Evolutionary conservation across 2,888 invertebrate species (phyloP).

Genomic region (Phorcus lineatus): DNA sequence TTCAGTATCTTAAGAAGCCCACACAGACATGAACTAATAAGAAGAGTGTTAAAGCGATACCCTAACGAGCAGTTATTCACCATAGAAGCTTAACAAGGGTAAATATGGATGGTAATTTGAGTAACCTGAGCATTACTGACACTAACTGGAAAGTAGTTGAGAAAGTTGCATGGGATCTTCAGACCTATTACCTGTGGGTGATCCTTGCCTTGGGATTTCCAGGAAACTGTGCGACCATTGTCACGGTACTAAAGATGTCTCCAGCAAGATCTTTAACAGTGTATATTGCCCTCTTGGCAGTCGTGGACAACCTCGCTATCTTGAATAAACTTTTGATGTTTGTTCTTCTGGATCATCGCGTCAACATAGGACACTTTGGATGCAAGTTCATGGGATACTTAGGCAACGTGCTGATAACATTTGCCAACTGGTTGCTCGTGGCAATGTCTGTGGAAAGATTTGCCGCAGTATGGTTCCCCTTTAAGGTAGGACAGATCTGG

Average conservation of each 20-base stretch:
- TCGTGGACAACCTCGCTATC: conserved; percentile 38
- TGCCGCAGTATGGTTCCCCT: conserved; percentile 29
- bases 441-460: conserved; percentile 39
- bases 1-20: no score
- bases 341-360: conserved; percentile 22
- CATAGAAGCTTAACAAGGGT: no score
- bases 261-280: conserved; percentile 34
- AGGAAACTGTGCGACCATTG: conserved; percentile 36
- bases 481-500: conserved; percentile 24
- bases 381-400: conserved; percentile 34
- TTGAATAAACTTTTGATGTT: conserved; percentile 35
- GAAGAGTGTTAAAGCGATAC: no score
- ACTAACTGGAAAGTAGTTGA: neutral
- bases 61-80: no score
- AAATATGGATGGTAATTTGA: no score
- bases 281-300: conserved; percentile 37
- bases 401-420: conserved; percentile 29
- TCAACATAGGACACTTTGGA: conserved; percentile 31
- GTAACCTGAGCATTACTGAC: no score
- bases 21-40: no score
- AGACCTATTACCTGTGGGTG: conserved; percentile 38
- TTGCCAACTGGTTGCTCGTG: conserved; percentile 44
- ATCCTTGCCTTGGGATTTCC: conserved; percentile 38
- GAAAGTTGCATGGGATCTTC: neutral
- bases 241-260: conserved; percentile 37